Percentiles rank a stretch among this genome's conserved stretches.
These are phyloP conservation scores for Leptura quadrifasciata DNA, from an alignment of 2,888 invertebrate species.

Conservation along the genomic window DNA sequence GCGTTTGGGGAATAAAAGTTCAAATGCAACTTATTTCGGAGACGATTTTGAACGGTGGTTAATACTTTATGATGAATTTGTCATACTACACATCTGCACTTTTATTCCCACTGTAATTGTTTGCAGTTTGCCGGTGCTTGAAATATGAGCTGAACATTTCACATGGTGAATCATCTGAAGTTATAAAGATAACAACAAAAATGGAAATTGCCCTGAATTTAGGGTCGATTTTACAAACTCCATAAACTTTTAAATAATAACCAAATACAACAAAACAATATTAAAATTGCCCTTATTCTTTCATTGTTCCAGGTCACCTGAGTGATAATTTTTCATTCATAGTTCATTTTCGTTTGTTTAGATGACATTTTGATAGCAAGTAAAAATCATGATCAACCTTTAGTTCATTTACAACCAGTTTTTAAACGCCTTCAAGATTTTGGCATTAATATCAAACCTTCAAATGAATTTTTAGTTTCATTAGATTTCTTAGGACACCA, in stretches of 20 bases:
- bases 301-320: too few species aligned
- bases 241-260: neutral
- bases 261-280: too few species aligned
- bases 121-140: neutral
- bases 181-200: neutral
- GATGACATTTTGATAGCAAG: neutral
- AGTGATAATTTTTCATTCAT: too few species aligned
- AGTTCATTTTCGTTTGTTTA: too few species aligned
- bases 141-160: neutral
- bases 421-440: too few species aligned
- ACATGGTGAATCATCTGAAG: neutral
- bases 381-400: too few species aligned
- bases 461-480: too few species aligned
- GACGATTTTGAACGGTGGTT: conserved; percentile 1
- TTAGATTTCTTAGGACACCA: too few species aligned
- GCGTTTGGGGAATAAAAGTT: conserved; percentile 10
- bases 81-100: conserved; percentile 18
- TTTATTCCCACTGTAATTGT: neutral
- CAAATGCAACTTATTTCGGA: neutral
- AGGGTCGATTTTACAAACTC: neutral
- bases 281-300: neutral
- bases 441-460: too few species aligned
- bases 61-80: conserved; percentile 26
- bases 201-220: neutral
- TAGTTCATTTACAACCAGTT: too few species aligned